These are phyloP conservation scores for Crocuta crocuta DNA, from an alignment of 2,113 vertebrate species.

Conservation along the genomic window DNA sequence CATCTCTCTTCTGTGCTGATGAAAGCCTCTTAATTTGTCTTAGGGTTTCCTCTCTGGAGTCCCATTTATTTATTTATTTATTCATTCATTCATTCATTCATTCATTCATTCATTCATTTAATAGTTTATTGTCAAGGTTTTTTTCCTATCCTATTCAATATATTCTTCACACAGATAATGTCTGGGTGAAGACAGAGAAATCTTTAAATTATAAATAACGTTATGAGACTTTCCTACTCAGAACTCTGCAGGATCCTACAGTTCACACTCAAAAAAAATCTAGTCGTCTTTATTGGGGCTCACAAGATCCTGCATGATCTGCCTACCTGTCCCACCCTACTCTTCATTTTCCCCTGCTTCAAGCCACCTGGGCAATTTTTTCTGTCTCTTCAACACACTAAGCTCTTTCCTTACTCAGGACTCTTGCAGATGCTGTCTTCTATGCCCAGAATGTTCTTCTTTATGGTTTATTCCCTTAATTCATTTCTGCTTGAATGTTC, in stretches of 20 bases:
- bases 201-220: neutral
- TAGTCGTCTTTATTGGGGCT: neutral
- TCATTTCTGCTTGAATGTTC: conserved; percentile 22
- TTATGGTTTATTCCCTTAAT: neutral
- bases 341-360: neutral
- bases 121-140: no score
- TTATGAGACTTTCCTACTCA: neutral
- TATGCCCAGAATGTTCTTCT: neutral
- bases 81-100: no score
- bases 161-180: neutral
- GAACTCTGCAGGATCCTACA: neutral
- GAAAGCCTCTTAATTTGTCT: neutral
- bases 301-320: neutral
- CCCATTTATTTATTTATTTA: no score
- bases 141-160: neutral
- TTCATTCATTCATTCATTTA: no score
- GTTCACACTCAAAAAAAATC: neutral
- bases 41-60: neutral
- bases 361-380: neutral
- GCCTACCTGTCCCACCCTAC: neutral
- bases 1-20: neutral
- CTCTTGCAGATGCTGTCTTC: neutral
- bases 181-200: neutral
- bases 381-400: neutral
- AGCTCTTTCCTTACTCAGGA: neutral